Percentiles rank a stretch among this genome's conserved stretches.
These are phyloP conservation scores for Caenorhabditis imperialis DNA, from an alignment of 2,888 invertebrate genomes.

Conservation along the genomic window DNA sequence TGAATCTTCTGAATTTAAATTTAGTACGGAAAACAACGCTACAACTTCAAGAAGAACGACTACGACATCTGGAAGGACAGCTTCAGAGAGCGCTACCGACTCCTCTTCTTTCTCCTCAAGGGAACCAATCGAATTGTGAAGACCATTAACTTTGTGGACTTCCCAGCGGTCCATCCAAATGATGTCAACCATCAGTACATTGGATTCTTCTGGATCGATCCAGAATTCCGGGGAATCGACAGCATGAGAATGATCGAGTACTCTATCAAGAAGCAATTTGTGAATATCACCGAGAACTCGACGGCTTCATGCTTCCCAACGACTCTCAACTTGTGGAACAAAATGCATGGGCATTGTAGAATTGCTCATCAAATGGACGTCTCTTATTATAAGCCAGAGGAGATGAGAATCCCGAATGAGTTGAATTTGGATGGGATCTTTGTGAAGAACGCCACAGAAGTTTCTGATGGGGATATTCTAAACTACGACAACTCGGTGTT, in stretches of 20 bases:
- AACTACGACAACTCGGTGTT: constrained; percentile 26
- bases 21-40: constrained; percentile 34
- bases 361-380: constrained; percentile 12
- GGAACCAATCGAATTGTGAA: not conserved
- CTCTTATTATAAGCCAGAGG: constrained; percentile 20
- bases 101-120: not conserved
- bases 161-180: not conserved
- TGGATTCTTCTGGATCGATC: constrained; percentile 35
- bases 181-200: constrained; percentile 16
- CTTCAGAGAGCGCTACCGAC: constrained; percentile 10
- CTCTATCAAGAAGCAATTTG: not conserved
- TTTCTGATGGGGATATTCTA: constrained; percentile 31
- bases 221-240: constrained; percentile 20
- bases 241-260: constrained; percentile 21
- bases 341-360: constrained; percentile 7
- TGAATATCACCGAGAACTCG: constrained; percentile 12
- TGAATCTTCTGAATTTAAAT: too few species aligned
- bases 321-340: constrained; percentile 10
- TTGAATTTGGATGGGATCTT: constrained; percentile 25
- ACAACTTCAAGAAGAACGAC: constrained; percentile 22
- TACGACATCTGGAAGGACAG: constrained; percentile 16
- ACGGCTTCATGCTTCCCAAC: constrained; percentile 13
- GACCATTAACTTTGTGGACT: constrained; percentile 5
- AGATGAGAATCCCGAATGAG: constrained; percentile 18
- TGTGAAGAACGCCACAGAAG: constrained; percentile 17